These are phyloP conservation scores for Brachylomia viminalis DNA, from an alignment of 2,888 invertebrate species.

Conservation along the genomic window DNA sequence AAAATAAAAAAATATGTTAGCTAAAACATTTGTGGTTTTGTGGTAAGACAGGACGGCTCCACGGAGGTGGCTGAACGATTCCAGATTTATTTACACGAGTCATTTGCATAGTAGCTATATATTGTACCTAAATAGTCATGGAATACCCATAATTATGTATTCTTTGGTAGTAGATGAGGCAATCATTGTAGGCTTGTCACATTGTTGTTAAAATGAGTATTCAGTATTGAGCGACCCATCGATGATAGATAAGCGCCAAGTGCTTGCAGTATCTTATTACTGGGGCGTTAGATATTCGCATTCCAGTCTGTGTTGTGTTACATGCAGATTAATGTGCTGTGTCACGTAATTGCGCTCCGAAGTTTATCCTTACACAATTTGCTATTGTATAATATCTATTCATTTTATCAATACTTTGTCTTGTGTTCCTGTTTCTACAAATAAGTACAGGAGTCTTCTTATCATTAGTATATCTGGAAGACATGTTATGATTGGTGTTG, in stretches of 20 bases:
- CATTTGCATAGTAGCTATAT: neutral
- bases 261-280: slow-evolving; percentile 82
- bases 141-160: slow-evolving; percentile 12
- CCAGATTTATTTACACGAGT: slow-evolving; percentile 26
- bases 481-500: slow-evolving; percentile 18
- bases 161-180: slow-evolving; percentile 22
- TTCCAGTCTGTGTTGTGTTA: slow-evolving; percentile 73
- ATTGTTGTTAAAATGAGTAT: slow-evolving; percentile 56
- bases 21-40: slow-evolving; percentile 49
- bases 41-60: slow-evolving; percentile 50
- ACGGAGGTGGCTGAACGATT: slow-evolving; percentile 25
- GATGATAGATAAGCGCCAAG: slow-evolving; percentile 77
- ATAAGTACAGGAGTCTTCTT: slow-evolving; percentile 19
- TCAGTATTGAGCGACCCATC: slow-evolving; percentile 71
- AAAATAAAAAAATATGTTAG: neutral
- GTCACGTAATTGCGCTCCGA: slow-evolving; percentile 43
- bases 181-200: slow-evolving; percentile 41
- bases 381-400: slow-evolving; percentile 50
- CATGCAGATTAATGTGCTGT: slow-evolving; percentile 55
- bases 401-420: slow-evolving; percentile 49
- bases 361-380: slow-evolving; percentile 52
- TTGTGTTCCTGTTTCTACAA: slow-evolving; percentile 26
- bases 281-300: slow-evolving; percentile 76
- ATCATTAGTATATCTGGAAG: slow-evolving; percentile 29
- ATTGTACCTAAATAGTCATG: neutral